Conservation (phyloP, 2,113 vertebrate genomes). For the Mesocricetus auratus region DNA sequence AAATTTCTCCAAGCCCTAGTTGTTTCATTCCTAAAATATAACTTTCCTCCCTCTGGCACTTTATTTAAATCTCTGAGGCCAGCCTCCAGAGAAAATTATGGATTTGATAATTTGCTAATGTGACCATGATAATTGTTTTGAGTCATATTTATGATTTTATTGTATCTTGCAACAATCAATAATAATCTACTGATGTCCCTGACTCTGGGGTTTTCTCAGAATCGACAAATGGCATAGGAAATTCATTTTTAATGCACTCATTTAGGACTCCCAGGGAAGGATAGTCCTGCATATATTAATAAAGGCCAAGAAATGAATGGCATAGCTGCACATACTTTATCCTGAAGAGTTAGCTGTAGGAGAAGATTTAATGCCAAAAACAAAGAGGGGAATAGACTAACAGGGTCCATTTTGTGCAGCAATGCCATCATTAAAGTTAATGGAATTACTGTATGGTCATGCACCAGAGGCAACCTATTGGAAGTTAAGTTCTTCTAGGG, state of each 20-base stretch:
- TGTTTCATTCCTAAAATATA: slow-evolving; percentile 76
- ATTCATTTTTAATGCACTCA: slow-evolving; percentile 82
- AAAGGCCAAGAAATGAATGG: slow-evolving; percentile 80
- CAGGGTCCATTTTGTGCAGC: slow-evolving; percentile 68
- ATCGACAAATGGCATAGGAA: slow-evolving; percentile 73
- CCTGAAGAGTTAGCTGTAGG: slow-evolving; percentile 75
- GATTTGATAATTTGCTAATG: slow-evolving; percentile 87
- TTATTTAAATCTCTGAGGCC: slow-evolving; percentile 84
- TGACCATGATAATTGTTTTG: slow-evolving; percentile 81
- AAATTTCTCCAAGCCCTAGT: slow-evolving; percentile 80
- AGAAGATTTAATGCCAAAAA: slow-evolving; percentile 83
- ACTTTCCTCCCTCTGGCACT: slow-evolving; percentile 77
- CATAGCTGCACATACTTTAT: slow-evolving; percentile 53
- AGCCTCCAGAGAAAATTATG: slow-evolving; percentile 82
- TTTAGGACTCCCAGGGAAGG: slow-evolving; percentile 60
- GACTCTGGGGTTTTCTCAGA: slow-evolving; percentile 70
- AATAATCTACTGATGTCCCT: slow-evolving; percentile 83
- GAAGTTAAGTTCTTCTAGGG: slow-evolving; percentile 81
- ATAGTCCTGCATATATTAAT: slow-evolving; percentile 71
- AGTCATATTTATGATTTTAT: slow-evolving; percentile 86
- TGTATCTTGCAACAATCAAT: slow-evolving; percentile 85
- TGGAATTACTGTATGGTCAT: slow-evolving; percentile 80
- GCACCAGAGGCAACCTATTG: slow-evolving; percentile 77
- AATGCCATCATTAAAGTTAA: slow-evolving; percentile 85
- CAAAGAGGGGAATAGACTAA: slow-evolving; percentile 80